These are phyloP conservation scores for Megastigmus dorsalis DNA, from an alignment of 2,888 invertebrate species.

Conservation along the genomic window DNA sequence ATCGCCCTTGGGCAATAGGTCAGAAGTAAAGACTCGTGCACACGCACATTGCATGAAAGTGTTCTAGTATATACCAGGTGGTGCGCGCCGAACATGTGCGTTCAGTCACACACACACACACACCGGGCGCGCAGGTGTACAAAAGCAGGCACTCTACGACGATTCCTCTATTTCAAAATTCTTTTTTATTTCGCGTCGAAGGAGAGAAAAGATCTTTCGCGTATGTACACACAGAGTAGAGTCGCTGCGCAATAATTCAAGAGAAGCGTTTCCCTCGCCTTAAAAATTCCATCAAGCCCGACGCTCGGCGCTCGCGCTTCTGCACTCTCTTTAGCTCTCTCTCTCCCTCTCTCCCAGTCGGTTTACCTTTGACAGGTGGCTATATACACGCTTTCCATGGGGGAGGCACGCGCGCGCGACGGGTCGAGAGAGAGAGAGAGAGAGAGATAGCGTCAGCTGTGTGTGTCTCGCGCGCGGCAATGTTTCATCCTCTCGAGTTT, in stretches of 20 bases:
- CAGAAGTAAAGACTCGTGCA: not conserved
- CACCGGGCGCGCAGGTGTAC: not conserved
- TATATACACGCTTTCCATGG: conserved; percentile 22
- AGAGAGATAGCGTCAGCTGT: conserved; percentile 37
- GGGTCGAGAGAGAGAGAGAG: too few relatives aligned
- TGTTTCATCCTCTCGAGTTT: not conserved
- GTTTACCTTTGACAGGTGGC: conserved; percentile 70
- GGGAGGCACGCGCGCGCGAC: not conserved
- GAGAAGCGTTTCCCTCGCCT: conserved; percentile 44
- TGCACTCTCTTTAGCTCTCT: too few relatives aligned
- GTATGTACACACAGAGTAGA: not conserved
- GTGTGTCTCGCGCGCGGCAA: too few relatives aligned
- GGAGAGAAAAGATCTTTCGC: too few relatives aligned
- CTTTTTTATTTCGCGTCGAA: too few relatives aligned
- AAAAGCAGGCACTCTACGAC: not conserved
- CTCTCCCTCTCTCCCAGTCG: too few relatives aligned
- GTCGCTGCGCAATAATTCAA: conserved; percentile 11
- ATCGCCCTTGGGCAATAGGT: conserved; percentile 38
- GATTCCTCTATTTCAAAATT: not conserved
- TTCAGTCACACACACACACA: not conserved
- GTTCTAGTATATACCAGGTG: not conserved
- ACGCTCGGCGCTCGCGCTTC: too few relatives aligned
- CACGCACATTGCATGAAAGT: not conserved
- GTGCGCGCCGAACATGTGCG: not conserved
- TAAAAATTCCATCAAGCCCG: conserved; percentile 71